Evolutionary conservation across 2,888 invertebrate species (phyloP), one percentile per base, ranked within the genome.

Genomic region (Elmis aenea): DNA sequence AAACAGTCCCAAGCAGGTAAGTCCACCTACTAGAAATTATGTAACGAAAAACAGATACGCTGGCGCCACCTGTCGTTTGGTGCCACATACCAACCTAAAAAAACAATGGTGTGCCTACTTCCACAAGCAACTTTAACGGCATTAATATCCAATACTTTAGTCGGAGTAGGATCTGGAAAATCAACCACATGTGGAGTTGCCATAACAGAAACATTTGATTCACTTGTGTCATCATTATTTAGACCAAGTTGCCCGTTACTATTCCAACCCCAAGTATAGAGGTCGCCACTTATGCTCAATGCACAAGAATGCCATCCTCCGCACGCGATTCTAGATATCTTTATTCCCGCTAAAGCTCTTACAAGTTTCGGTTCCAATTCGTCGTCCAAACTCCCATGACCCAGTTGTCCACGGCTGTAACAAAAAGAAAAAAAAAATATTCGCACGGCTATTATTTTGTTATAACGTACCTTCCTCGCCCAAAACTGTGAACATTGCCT

Each of bases 231-330:
- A 38, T 69, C 68, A 4, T 61, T 57, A 16, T 66, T 62, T 15
- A 85, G 64, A 4, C 93, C 93, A 9, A 94, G 67, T 64, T 94
- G 91, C 0, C 93, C 92, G 55, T 77, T 78, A 43, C 84, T 81
- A 67, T 94, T 94, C 83, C 87, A 91, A 4, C 94, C 94, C 93
- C 94, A 94, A 2, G 77, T 74, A 60, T 92, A 94, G 0, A 92
- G 58, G 62, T 92, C 92, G 8, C 90, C 91, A 63, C 74, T 76
- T 54, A 77, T 74, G 49, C 87, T 88, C 4, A 91, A 62, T 5
- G 83, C 89, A 30, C 83, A 75, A 33, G 82, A 83, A 64, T 93
- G 92, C 92, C 92, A 94, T 5, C 89, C 90, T 4, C 88, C 89
- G 21, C 86, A 82, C 26, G 82, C 74, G 32, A 93, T 80, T 55